Percentiles rank a stretch among this genome's conserved stretches.
Evolutionary conservation across 2,797 vertebrate species (phyloP).

Genomic region (Kryptopterus vitreolus): DNA sequence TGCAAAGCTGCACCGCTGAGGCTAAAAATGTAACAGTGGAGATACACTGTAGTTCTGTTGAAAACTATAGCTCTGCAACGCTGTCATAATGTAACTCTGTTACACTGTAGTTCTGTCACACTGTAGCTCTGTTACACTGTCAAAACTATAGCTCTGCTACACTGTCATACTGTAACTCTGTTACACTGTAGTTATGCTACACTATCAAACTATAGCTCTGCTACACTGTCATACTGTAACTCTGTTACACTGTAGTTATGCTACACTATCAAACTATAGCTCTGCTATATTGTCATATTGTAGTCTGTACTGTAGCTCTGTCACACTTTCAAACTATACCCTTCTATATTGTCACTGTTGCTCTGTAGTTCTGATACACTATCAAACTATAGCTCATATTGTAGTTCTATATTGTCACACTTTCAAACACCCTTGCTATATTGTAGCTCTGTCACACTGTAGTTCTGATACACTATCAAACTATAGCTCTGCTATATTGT

Average conservation of each 20-base stretch:
- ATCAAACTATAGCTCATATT: background rate
- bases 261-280: background rate
- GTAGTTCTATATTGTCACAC: background rate
- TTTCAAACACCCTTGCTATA: too few relatives aligned
- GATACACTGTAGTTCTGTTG: background rate
- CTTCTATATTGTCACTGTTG: background rate
- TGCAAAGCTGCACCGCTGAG: background rate
- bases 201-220: background rate
- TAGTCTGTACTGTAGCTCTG: background rate
- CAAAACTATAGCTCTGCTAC: background rate
- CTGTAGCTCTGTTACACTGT: background rate
- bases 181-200: background rate
- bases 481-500: background rate
- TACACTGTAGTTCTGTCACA: background rate
- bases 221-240: background rate
- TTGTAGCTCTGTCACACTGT: background rate
- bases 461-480: background rate
- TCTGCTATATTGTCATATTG: background rate
- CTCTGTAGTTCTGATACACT: background rate
- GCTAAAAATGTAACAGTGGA: background rate
- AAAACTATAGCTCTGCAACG: too few relatives aligned
- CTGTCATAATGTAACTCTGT: background rate
- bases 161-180: background rate
- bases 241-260: background rate
- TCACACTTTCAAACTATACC: background rate